These are phyloP conservation scores for Apodemus agrarius DNA, from an alignment of 2,797 vertebrate species.

Conservation along the genomic window DNA sequence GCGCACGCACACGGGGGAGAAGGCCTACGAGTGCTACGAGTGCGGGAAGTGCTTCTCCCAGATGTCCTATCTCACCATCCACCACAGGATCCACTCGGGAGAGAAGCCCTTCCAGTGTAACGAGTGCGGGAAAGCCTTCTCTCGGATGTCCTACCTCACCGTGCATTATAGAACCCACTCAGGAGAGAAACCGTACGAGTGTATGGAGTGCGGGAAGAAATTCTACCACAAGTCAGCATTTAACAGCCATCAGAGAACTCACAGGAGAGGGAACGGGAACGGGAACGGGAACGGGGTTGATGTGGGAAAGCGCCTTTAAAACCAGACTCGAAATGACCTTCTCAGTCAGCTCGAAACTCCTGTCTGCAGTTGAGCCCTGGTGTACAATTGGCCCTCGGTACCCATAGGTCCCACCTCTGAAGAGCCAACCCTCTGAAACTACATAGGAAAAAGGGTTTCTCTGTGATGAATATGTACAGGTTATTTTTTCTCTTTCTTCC, in stretches of 20 bases:
- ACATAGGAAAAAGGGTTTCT: neutral
- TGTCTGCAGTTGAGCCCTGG: neutral
- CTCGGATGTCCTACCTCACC: conserved; percentile 81
- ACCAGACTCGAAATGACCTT: neutral
- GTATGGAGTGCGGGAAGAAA: conserved; percentile 80
- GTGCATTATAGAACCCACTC: conserved; percentile 82
- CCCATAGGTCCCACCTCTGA: neutral
- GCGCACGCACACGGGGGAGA: conserved; percentile 83
- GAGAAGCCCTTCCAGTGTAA: conserved; percentile 83
- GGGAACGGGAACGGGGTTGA: conserved; percentile 43
- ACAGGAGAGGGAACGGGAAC: conserved; percentile 62
- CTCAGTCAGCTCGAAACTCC: neutral
- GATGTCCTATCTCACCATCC: conserved; percentile 79
- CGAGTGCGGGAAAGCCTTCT: conserved; percentile 83
- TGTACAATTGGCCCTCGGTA: neutral
- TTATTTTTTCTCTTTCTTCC: neutral
- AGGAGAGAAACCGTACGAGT: conserved; percentile 83
- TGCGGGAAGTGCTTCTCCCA: conserved; percentile 82
- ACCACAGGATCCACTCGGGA: conserved; percentile 82
- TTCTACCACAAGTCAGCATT: conserved; percentile 82
- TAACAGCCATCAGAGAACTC: conserved; percentile 81
- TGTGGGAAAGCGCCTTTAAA: conserved; percentile 68
- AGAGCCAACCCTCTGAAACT: neutral
- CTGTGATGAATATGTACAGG: neutral
- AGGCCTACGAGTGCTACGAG: conserved; percentile 80